Evolutionary conservation across 1,140 invertebrate species (phyloP).

Genomic region (Laodelphax striatellus): DNA sequence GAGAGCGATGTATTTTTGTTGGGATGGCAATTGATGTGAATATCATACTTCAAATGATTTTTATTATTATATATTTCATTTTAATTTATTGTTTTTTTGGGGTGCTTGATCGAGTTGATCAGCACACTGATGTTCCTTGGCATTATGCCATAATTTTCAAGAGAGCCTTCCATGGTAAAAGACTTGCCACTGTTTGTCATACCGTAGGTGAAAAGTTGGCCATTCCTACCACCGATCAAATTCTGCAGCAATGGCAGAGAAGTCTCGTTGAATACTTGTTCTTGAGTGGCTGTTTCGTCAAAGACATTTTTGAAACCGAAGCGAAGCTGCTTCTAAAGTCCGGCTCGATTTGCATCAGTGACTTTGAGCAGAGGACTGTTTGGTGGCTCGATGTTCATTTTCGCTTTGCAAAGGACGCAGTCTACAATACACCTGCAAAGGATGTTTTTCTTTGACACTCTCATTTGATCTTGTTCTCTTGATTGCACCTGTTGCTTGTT

Average conservation of each 20-base stretch:
- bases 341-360: conserved; percentile 49
- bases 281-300: conserved; percentile 60
- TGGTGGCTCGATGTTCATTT: conserved; percentile 45
- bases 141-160: conserved; percentile 46
- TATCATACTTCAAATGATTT: too few relatives aligned
- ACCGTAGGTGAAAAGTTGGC: conserved; percentile 88
- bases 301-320: conserved; percentile 80
- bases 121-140: conserved; percentile 76
- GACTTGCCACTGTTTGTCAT: conserved; percentile 95
- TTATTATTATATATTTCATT: too few relatives aligned
- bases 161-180: conserved; percentile 76
- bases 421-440: conserved; percentile 24
- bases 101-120: conserved; percentile 80
- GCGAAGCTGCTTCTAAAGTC: conserved; percentile 52
- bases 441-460: too few relatives aligned
- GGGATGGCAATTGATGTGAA: too few relatives aligned
- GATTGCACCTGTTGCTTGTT: too few relatives aligned
- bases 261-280: conserved; percentile 69
- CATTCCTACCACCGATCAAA: conserved; percentile 71
- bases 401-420: conserved; percentile 16
- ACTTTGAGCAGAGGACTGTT: conserved; percentile 54
- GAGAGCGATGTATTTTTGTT: too few relatives aligned
- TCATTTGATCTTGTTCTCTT: too few relatives aligned
- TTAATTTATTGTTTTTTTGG: too few relatives aligned
- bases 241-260: conserved; percentile 77